A percentile compares a stretch with the other conserved stretches of the same genome.
phyloP scores from a whole-genome alignment of 2,888 invertebrate genomes.

The Yponomeuta evonymella region DNA sequence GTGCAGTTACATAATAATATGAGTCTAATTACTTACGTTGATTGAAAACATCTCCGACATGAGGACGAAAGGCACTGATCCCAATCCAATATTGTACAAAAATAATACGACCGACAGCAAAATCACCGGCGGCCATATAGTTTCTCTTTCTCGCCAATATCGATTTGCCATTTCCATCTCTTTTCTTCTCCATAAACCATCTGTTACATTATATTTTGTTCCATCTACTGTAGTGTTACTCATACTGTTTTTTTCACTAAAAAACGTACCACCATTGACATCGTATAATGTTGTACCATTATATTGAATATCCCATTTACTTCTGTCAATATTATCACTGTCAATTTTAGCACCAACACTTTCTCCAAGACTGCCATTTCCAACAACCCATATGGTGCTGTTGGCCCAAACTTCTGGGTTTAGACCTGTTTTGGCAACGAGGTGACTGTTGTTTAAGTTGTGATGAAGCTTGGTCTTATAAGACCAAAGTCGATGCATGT shows the following conservation, averaged over 20 bases:
- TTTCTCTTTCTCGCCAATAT: slow-evolving; percentile 22
- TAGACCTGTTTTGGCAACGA: slow-evolving; percentile 26
- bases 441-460: neutral
- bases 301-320: too few species aligned
- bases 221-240: slow-evolving; percentile 21
- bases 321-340: too few species aligned
- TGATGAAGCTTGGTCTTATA: slow-evolving; percentile 32
- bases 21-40: slow-evolving; percentile 48
- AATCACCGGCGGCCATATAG: slow-evolving; percentile 55
- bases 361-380: neutral
- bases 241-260: neutral
- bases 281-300: neutral
- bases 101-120: slow-evolving; percentile 57
- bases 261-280: neutral
- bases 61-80: slow-evolving; percentile 67
- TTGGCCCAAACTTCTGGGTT: slow-evolving; percentile 20
- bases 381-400: neutral
- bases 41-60: slow-evolving; percentile 61
- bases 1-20: neutral
- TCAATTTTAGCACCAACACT: too few species aligned
- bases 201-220: slow-evolving; percentile 21
- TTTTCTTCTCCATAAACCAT: neutral
- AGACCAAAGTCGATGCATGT: slow-evolving; percentile 49
- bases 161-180: neutral
- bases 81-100: slow-evolving; percentile 64